Evolutionary conservation across 35 echinoderm and acorn worm species (phyloP).

Genomic region (Holothuria glaberrima): DNA sequence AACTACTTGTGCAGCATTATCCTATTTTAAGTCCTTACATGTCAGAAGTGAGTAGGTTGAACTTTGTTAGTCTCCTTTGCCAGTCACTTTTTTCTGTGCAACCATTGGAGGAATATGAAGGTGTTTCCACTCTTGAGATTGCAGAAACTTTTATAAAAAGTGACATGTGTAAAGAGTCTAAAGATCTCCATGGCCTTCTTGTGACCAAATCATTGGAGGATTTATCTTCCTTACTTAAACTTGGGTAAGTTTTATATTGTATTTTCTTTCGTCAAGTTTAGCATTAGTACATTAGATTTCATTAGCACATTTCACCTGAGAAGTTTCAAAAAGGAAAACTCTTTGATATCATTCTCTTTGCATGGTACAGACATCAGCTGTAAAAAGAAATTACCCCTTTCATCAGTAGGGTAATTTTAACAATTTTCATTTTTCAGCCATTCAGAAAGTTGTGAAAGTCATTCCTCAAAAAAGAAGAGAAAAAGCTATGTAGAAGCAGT

Average conservation of each 20-base stretch:
- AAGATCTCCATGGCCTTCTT: neutral
- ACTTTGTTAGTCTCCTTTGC: neutral
- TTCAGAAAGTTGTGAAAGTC: no score
- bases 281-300: no score
- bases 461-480: no score
- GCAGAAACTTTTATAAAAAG: neutral
- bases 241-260: neutral
- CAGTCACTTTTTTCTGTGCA: neutral
- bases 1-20: neutral
- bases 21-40: constrained; percentile 24
- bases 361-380: no score
- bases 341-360: no score
- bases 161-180: constrained; percentile 16
- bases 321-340: no score
- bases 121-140: neutral
- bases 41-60: neutral
- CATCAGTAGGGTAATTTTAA: no score
- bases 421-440: no score
- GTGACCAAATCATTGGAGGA: neutral
- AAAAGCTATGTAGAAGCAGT: no score
- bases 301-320: no score
- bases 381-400: no score
- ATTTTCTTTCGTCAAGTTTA: no score
- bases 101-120: neutral
- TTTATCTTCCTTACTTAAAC: neutral